Conservation (phyloP, 2,113 vertebrate genomes). For the Oenanthe oenanthe region DNA sequence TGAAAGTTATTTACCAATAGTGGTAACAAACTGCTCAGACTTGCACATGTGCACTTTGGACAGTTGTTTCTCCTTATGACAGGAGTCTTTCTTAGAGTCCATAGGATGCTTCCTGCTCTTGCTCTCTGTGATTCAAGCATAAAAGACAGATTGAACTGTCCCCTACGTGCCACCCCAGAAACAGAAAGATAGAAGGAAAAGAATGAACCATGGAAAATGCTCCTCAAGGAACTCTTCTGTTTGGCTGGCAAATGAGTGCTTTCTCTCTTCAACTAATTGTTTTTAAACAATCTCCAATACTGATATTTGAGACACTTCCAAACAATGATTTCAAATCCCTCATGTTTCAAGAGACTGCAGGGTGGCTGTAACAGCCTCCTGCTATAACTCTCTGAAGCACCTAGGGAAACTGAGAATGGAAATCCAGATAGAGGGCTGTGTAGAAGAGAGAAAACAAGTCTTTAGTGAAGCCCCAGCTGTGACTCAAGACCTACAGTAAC, state of each 20-base stretch:
- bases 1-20: neutral
- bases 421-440: neutral
- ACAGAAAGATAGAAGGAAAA: neutral
- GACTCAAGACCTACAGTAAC: neutral
- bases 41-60: fast-evolving
- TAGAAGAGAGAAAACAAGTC: neutral
- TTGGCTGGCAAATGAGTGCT: neutral
- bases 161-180: neutral
- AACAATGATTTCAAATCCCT: neutral
- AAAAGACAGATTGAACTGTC: neutral
- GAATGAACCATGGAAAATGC: neutral
- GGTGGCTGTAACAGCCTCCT: neutral
- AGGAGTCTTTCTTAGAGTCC: neutral
- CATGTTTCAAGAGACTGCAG: neutral
- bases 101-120: neutral
- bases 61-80: neutral
- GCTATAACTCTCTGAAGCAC: neutral
- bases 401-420: neutral
- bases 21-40: neutral
- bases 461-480: neutral
- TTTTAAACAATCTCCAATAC: neutral
- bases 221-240: neutral
- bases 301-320: neutral
- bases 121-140: neutral
- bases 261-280: neutral